Evolutionary conservation across 2,113 vertebrate species (phyloP).

Genomic region (Syrrhaptes paradoxus): DNA sequence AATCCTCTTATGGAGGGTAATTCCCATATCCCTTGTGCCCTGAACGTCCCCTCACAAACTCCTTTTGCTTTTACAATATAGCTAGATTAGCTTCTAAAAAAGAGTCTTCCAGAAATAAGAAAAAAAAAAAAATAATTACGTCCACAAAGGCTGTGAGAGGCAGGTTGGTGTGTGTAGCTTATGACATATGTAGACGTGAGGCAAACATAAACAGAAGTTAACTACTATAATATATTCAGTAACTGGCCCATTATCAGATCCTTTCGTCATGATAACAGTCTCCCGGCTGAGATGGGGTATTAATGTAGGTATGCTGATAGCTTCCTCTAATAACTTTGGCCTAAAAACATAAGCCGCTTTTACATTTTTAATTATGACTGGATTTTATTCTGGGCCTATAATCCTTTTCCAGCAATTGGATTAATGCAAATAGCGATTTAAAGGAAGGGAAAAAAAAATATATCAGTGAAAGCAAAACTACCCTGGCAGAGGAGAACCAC

Average conservation of each 20-base stretch:
- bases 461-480: background rate
- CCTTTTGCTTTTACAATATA: background rate
- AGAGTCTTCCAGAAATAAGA: background rate
- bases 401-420: conserved; percentile 57
- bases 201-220: background rate
- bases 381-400: conserved; percentile 37
- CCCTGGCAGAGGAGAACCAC: background rate
- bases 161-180: background rate
- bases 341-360: conserved; percentile 60
- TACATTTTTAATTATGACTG: conserved; percentile 29
- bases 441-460: background rate
- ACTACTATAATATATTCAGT: background rate
- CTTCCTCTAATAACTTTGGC: conserved; percentile 41
- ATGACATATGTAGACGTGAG: rapidly evolving
- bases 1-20: conserved; percentile 26
- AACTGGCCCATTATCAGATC: background rate
- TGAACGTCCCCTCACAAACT: background rate
- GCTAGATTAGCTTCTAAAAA: background rate
- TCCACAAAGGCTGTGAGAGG: background rate
- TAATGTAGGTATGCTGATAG: background rate
- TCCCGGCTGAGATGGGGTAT: background rate
- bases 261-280: background rate
- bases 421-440: background rate
- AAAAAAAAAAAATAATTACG: background rate
- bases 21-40: background rate